phyloP scores from a whole-genome alignment of 2,797 vertebrate genomes.

The Fistularia commersonii region DNA sequence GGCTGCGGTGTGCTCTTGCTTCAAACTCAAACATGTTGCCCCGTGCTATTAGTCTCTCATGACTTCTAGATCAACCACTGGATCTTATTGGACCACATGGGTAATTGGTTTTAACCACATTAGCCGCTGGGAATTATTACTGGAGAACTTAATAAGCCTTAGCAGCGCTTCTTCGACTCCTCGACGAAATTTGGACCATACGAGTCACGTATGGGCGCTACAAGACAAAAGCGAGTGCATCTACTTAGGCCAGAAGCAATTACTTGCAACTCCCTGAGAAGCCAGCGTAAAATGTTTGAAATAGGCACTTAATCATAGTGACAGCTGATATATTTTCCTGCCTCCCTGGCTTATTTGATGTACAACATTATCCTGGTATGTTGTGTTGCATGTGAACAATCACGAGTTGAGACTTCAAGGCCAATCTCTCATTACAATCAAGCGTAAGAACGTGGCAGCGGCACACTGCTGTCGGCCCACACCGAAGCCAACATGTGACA shows the following conservation, averaged over 20 bases:
- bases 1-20: not conserved
- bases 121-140: slow-evolving; percentile 9
- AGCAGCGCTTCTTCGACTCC: not conserved
- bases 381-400: slow-evolving; percentile 18
- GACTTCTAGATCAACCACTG: slow-evolving; percentile 10
- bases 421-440: slow-evolving; percentile 8
- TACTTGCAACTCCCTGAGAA: too few species aligned
- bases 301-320: too few species aligned
- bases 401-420: slow-evolving; percentile 5
- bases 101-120: slow-evolving; percentile 17
- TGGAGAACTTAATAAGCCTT: slow-evolving; percentile 6
- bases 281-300: too few species aligned
- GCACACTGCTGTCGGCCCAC: slow-evolving; percentile 19
- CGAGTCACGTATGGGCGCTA: too few species aligned
- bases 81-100: slow-evolving; percentile 14
- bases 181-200: too few species aligned
- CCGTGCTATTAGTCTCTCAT: not conserved
- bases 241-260: too few species aligned
- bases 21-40: not conserved
- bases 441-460: slow-evolving; percentile 6
- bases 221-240: too few species aligned
- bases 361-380: not conserved
- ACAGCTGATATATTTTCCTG: too few species aligned
- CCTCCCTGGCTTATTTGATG: not conserved
- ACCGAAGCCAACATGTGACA: not conserved